Evolutionary conservation across 2,888 invertebrate species (phyloP).

Genomic region (Apodemia zela): DNA sequence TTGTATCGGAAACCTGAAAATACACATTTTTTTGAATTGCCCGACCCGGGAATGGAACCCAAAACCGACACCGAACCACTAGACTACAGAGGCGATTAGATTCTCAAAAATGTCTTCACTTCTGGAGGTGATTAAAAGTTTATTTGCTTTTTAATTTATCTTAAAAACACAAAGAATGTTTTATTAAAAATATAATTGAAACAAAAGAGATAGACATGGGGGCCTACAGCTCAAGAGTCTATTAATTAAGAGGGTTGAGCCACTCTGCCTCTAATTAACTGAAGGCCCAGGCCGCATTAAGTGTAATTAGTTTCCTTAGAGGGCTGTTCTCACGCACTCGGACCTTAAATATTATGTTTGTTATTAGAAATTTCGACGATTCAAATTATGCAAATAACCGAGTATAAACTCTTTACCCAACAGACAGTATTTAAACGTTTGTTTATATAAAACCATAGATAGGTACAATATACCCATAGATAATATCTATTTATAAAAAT

Average conservation of each 20-base stretch:
- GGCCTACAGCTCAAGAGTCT: constrained; percentile 62
- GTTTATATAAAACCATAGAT: neutral
- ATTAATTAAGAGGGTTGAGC: constrained; percentile 79
- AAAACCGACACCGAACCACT: too few relatives aligned
- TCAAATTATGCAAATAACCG: constrained; percentile 56
- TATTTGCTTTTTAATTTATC: too few relatives aligned
- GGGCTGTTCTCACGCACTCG: constrained; percentile 71
- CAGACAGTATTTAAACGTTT: neutral
- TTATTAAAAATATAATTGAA: constrained; percentile 33
- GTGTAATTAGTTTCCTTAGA: constrained; percentile 75
- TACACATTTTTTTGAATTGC: too few relatives aligned
- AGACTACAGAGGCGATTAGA: too few relatives aligned
- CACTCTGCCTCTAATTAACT: constrained; percentile 77
- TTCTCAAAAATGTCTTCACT: too few relatives aligned
- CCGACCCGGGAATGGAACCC: too few relatives aligned
- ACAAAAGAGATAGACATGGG: constrained; percentile 64
- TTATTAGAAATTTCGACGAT: constrained; percentile 62
- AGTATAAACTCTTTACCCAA: constrained; percentile 20
- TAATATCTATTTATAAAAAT: too few relatives aligned
- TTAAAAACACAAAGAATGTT: too few relatives aligned
- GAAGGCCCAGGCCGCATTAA: constrained; percentile 75
- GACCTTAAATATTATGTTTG: constrained; percentile 51
- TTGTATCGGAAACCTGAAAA: too few relatives aligned
- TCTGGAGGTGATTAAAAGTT: too few relatives aligned
- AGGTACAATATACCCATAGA: too few relatives aligned